Percentiles rank a stretch among this genome's conserved stretches.
Conservation (phyloP, 2,113 vertebrate species). For the Glareola pratincola region DNA sequence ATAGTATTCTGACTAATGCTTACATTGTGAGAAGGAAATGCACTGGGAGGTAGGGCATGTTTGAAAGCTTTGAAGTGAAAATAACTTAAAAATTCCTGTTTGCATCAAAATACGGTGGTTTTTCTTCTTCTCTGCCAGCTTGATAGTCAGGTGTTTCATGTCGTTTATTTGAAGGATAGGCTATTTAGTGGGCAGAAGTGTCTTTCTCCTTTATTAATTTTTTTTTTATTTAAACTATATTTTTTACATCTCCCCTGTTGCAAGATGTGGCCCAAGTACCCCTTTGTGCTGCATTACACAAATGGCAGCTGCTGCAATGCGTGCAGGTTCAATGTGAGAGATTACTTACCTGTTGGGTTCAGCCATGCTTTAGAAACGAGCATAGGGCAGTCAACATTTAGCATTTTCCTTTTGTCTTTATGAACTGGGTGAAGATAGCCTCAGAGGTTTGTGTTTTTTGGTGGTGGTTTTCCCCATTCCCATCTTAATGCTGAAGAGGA, state of each 20-base stretch:
- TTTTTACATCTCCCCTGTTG: background rate
- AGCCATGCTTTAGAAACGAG: background rate
- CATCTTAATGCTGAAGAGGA: background rate
- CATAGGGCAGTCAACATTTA: background rate
- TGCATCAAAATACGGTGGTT: background rate
- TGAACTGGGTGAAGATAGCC: background rate
- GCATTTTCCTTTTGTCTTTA: background rate
- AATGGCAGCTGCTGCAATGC: background rate
- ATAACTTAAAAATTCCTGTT: background rate
- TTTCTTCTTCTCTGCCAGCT: background rate
- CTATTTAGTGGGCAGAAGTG: background rate
- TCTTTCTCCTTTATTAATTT: background rate
- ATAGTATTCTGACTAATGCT: background rate
- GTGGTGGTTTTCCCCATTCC: fast-evolving
- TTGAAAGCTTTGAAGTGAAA: background rate
- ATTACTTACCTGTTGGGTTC: background rate
- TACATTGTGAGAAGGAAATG: background rate
- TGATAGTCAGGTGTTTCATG: background rate
- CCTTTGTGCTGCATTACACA: background rate
- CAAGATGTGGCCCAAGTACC: background rate
- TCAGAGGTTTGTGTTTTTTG: background rate
- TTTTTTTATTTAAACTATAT: background rate
- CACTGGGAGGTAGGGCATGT: background rate
- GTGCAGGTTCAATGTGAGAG: background rate
- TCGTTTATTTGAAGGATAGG: background rate